phyloP scores from a whole-genome alignment of 1,140 invertebrate species.

The Ceratosolen solmsi region DNA sequence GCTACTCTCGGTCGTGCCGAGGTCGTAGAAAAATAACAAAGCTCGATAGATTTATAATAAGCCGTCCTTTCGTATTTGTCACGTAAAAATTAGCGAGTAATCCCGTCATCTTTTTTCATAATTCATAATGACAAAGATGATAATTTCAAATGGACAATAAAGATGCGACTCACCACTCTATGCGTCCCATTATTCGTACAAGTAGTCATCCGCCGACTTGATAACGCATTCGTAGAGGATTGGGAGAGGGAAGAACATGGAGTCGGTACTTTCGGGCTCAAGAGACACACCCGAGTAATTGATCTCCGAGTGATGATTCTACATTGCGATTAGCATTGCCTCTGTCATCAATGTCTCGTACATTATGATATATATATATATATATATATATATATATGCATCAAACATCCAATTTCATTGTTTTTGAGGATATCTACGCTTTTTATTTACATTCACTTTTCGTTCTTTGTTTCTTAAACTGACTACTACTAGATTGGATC shows the following conservation, averaged over 20 bases:
- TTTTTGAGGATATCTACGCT: not conserved
- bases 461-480: not conserved
- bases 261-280: not conserved
- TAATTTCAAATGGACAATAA: too few relatives aligned
- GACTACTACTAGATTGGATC: not conserved
- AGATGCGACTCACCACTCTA: too few relatives aligned
- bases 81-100: too few relatives aligned
- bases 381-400: too few relatives aligned
- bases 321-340: not conserved
- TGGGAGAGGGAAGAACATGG: not conserved
- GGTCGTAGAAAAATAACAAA: too few relatives aligned
- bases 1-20: too few relatives aligned
- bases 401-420: not conserved
- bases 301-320: conserved; percentile 16
- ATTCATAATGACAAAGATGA: too few relatives aligned
- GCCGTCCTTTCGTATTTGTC: too few relatives aligned
- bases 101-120: too few relatives aligned
- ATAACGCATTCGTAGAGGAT: not conserved
- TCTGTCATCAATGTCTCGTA: not conserved
- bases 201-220: not conserved
- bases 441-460: not conserved
- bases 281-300: conserved; percentile 28
- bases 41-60: too few relatives aligned
- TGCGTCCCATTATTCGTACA: too few relatives aligned
- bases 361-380: too few relatives aligned